These are phyloP conservation scores for Benitochromis conjunctus DNA, from an alignment of 2,113 vertebrate genomes.

Conservation along the genomic window DNA sequence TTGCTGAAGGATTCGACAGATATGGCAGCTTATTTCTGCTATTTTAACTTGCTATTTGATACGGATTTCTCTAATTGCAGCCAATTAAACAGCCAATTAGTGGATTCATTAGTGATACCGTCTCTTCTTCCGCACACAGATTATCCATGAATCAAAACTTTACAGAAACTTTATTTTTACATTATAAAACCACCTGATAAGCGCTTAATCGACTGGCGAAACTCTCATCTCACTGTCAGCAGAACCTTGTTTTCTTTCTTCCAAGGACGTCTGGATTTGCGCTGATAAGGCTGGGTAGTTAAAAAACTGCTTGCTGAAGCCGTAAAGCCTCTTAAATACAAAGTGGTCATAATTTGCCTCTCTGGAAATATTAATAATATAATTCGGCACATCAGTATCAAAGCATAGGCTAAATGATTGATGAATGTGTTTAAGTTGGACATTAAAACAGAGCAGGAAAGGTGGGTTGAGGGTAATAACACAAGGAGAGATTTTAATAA, in stretches of 20 bases:
- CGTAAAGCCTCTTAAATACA: constrained; percentile 48
- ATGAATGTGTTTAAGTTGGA: constrained; percentile 3
- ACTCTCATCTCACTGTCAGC: constrained; percentile 9
- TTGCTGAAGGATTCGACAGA: background rate
- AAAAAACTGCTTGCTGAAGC: constrained; percentile 24
- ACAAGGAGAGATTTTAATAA: constrained; percentile 16
- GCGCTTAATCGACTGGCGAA: background rate
- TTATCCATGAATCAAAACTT: constrained; percentile 17
- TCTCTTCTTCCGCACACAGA: background rate
- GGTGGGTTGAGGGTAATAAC: background rate
- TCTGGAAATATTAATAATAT: constrained; percentile 31
- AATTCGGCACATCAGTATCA: constrained; percentile 14
- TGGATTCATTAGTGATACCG: constrained; percentile 10
- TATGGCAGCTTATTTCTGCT: constrained; percentile 32
- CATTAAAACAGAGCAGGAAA: constrained; percentile 1
- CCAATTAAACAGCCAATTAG: constrained; percentile 56
- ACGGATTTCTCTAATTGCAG: constrained; percentile 23
- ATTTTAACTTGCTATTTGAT: constrained; percentile 30
- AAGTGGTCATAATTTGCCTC: constrained; percentile 38
- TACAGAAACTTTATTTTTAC: constrained; percentile 1
- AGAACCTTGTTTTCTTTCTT: constrained; percentile 9
- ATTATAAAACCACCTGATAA: background rate
- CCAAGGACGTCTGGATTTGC: constrained; percentile 56
- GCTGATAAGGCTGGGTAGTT: constrained; percentile 31
- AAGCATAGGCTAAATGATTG: background rate